Evolutionary conservation across 1,140 invertebrate genomes (phyloP), one percentile per base, ranked within the genome.

Genomic region (Zaprionus capensis): DNA sequence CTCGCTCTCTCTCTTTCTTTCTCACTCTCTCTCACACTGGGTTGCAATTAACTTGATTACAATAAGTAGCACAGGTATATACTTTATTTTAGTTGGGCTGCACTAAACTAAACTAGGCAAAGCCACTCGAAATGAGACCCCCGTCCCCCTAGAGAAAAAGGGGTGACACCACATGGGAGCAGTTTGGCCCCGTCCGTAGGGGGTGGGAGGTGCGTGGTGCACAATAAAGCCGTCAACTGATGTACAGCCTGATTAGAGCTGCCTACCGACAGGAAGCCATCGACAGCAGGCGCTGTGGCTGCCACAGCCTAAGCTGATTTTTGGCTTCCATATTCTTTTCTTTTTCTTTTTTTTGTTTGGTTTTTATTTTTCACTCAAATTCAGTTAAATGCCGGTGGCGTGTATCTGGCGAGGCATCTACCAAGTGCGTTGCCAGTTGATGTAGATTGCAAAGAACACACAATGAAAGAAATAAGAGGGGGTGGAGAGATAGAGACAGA

Each of bases 1-100:
- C 56, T 55, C 28, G 14, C 58, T 53, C 31, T 24, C 26, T 17
- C 28, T n/a, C 58, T 53, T 24, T 24, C 34, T 17, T 31, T 5
- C 59, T 49, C n/a, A 44, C 20, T 24, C 36, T n/a, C 58, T 46
- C 31, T 20, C 41, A 6, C 41, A n/a, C 34, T 64, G 31, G 36
- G 36, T 53, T 72, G 75, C 84, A 88, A 88, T 88, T 88, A 88
- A 84, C 67, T 84, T 88, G 84, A 88, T 88, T 88, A 81, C 68
- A 86, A 71, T 73, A 79, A 81, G 49, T 78, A 69, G 55, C 61
- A 67, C 51, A 24, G 58, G 38, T 56, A 63, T 65, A 46, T 26
- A 63, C 9, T 17, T 36, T 46, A 38, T 61, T 56, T 62, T 66
- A 22, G 68, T 56, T 80, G 83, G 71, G 82, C 67, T 71, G 66